Base-by-base conservation (phyloP, 2,888 invertebrate species). In the Synergus itoensis region DNA sequence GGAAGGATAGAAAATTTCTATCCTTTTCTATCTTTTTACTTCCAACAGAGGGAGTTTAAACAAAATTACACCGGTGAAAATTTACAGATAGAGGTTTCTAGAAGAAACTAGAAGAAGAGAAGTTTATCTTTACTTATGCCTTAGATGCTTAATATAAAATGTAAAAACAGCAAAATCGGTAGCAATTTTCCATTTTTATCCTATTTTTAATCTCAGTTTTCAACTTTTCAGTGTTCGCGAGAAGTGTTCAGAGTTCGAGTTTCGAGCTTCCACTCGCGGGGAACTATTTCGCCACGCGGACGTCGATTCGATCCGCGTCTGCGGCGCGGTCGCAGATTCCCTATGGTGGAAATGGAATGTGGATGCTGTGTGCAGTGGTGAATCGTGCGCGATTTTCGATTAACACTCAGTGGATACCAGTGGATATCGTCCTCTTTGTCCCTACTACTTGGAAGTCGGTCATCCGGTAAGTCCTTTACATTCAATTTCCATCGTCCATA, bases 291-390 rank as follows among this genome's bases (percentile, higher is more conserved):
- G 57, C 48, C 62, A 62, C 78, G 73, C 76, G 60, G 48, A 28
- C 28, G 53, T 28, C 12, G 48, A 36, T 69, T 69, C n/a, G 69
- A 48, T 48, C 48, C 48, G 48, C 48, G 69, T 65, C 21, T 43
- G 88, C 86, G 83, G 84, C 85, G 85, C 88, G 88, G 88, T 86
- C 88, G 85, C 88, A 85, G 87, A 87, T 89, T 87, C 86, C 85
- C 88, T 82, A 89, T 90, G 88, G 89, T 89, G 87, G 88, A 89
- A 88, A 89, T 89, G 87, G 88, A 89, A 88, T 86, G 88, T 84
- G 88, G 88, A 88, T 89, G 88, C 87, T 88, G 89, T 86, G 81
- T 83, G 88, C 85, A 86, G 86, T 88, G 87, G 86, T 86, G 85
- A 88, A 85, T 87, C 88, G 88, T 87, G 86, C 85, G 89, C 85